Evolutionary conservation across 2,113 vertebrate species (phyloP), one percentile per base, ranked within the genome.

Genomic region (Ptyas mucosa): DNA sequence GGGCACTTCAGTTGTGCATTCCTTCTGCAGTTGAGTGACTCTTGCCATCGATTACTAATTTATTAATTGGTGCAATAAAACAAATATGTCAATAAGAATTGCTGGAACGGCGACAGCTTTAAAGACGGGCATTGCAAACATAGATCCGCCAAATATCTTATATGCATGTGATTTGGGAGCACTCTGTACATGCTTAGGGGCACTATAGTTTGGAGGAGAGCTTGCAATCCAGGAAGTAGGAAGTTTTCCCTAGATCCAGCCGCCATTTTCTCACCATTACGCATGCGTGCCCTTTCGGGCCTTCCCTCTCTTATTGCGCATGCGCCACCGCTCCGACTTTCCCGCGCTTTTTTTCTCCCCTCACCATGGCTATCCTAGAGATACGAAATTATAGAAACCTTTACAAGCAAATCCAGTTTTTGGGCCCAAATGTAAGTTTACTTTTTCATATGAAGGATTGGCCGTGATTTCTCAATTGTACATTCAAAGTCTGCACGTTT

Each of bases 381-480:
- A 34, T 23, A 49, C 2, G 9, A 81, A 49, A 54, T 0, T 0
- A 0, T 29, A 43, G 43, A 43, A 64, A 10, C 26, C 20, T 64
- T 46, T 26, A 15, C 5, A 18, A 18, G 5, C 12, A 7, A 61
- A 7, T 69, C 12, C 12, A 69, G 4, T 0, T 15, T 69, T 15
- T 2, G 61, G 61, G 9, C 8, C 0, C 4, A 69, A n/a, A 15
- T 15, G 12, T 34, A 34, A 34, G 14, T 58, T 61, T n/a, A 15
- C 1, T 15, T 4, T n/a, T 2, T 1, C 26, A 26, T 5, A 20
- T 10, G 9, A 5, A 51, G 26, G 0, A n/a, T n/a, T n/a, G 89
- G 89, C 55, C 3, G 15, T 9, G 8, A 29, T 18, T 61, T 12
- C 11, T 43, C 24, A 51, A 15, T 43, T 1, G 11, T 26, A 26